Percentiles rank a stretch among this genome's conserved stretches.
phyloP scores from a whole-genome alignment of 2,797 vertebrate genomes.

The Acanthiza pusilla region DNA sequence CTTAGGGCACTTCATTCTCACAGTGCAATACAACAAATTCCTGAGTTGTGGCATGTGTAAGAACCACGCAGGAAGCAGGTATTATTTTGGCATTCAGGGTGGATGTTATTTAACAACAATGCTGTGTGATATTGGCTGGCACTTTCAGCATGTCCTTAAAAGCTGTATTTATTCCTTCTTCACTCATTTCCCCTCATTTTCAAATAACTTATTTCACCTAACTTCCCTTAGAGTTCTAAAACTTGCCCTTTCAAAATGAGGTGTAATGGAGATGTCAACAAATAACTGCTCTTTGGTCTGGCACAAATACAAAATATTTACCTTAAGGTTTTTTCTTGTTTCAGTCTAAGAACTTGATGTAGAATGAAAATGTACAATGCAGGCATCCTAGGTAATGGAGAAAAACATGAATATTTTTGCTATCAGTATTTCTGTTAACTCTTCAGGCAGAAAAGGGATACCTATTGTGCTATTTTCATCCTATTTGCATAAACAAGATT shows the following conservation, averaged over 20 bases:
- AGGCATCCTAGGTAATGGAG: neutral
- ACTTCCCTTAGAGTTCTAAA: neutral
- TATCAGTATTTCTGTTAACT: neutral
- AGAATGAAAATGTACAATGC: neutral
- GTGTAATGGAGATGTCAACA: neutral
- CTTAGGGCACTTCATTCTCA: neutral
- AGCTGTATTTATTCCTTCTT: neutral
- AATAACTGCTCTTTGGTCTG: neutral
- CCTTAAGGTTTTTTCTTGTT: neutral
- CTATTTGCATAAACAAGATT: neutral
- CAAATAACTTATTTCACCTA: neutral
- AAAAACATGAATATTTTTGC: neutral
- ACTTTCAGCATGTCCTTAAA: neutral
- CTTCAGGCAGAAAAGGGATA: neutral
- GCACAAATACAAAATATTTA: neutral
- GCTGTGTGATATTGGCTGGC: neutral
- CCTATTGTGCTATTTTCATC: neutral
- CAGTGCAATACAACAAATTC: neutral
- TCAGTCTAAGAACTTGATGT: neutral
- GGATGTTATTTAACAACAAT: neutral
- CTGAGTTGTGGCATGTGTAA: fast-evolving
- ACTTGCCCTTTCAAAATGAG: neutral
- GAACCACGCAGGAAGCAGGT: neutral
- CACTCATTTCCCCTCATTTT: neutral
- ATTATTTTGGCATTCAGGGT: neutral